Evolutionary conservation across 53 echinoderm and acorn worm genomes (phyloP).

Genomic region (Apostichopus leukothele): DNA sequence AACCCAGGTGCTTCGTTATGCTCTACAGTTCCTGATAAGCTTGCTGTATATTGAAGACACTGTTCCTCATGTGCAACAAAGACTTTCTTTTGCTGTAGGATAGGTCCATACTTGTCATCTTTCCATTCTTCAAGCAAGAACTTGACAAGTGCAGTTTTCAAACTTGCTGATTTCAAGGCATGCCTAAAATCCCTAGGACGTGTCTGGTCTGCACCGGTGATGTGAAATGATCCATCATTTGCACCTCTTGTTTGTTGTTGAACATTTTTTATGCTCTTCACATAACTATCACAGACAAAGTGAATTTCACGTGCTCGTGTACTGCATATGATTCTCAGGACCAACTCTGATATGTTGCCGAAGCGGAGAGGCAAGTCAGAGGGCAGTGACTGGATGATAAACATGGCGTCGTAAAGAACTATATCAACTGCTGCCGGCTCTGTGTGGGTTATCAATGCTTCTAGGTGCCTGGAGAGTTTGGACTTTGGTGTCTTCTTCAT

Average conservation of each 20-base stretch:
- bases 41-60: conserved; percentile 32
- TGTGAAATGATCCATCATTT: conserved; percentile 22
- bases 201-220: conserved; percentile 11
- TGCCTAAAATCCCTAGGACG: conserved; percentile 18
- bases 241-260: conserved; percentile 19
- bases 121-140: conserved; percentile 16
- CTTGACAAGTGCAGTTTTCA: conserved; percentile 21
- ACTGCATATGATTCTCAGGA: too few relatives aligned
- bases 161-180: conserved; percentile 19
- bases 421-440: too few relatives aligned
- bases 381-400: too few relatives aligned
- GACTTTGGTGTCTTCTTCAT: conserved; percentile 28
- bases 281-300: conserved; percentile 29
- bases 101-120: conserved; percentile 25
- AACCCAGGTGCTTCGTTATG: neutral
- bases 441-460: too few relatives aligned
- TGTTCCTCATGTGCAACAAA: conserved; percentile 20
- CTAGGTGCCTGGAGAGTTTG: neutral
- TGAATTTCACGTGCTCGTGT: neutral
- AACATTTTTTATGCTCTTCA: conserved; percentile 1
- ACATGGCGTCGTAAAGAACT: too few relatives aligned
- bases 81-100: neutral
- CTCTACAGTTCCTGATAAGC: conserved; percentile 2
- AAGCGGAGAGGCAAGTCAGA: too few relatives aligned
- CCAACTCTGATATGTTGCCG: too few relatives aligned